Conservation (phyloP, 2,797 vertebrate species). For the Macropodus opercularis region DNA sequence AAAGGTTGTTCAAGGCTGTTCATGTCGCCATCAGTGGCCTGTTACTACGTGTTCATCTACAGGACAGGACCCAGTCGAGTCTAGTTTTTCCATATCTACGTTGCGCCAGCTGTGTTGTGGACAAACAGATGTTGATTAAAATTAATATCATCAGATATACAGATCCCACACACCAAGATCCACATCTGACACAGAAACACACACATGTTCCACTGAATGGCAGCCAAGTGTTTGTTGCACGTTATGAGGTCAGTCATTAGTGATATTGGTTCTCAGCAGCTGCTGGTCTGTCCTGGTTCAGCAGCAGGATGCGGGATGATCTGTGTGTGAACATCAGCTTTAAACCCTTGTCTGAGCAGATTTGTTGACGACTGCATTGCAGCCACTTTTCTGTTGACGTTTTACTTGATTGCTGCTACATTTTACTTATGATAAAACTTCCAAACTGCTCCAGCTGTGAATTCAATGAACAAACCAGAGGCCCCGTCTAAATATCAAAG, state of each 20-base stretch:
- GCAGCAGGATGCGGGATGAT: conserved; percentile 58
- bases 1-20: not conserved
- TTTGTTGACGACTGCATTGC: not conserved
- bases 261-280: conserved; percentile 76
- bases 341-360: not conserved
- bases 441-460: not conserved
- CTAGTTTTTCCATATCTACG: conserved; percentile 30
- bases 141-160: conserved; percentile 62
- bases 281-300: conserved; percentile 59
- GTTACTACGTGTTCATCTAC: not conserved
- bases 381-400: not conserved
- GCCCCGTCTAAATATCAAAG: not conserved
- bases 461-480: not conserved
- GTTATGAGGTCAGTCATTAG: conserved; percentile 70
- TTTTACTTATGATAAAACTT: not conserved
- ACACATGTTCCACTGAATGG: conserved; percentile 38
- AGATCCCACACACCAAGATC: conserved; percentile 60
- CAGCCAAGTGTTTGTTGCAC: conserved; percentile 30
- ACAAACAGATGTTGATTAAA: conserved; percentile 73
- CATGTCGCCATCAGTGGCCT: not conserved
- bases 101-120: conserved; percentile 59
- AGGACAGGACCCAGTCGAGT: conserved; percentile 9
- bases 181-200: conserved; percentile 51
- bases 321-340: conserved; percentile 13
- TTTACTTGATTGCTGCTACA: not conserved